Evolutionary conservation across 2,888 invertebrate genomes (phyloP), one percentile per base, ranked within the genome.

Genomic region (Hirtodrosophila trivittata): DNA sequence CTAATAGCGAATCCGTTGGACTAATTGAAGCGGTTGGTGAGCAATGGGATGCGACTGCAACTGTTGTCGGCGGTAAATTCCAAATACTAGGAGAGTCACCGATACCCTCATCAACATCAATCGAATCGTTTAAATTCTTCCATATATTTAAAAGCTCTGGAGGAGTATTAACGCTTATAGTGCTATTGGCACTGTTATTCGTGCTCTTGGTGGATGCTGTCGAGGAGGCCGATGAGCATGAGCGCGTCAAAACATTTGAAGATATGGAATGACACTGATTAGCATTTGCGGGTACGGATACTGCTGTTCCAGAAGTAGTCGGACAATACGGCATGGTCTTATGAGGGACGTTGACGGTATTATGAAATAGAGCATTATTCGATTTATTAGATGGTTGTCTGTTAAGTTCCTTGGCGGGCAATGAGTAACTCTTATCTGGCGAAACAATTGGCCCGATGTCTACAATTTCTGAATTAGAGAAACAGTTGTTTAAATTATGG

Each of bases 11-110:
- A 80, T 94, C 94, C 13, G 93, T 93, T 13, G 94, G 94, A 75
- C 92, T 94, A 37, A 92, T 91, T 0, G 90, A 92, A 86, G 89
- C 91, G 86, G 90, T 91, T 87, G 80, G 92, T 10, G 90, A 90
- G 43, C 87, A 87, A 54, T 86, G 76, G 7, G 83, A 68, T 77
- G 92, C 93, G 3, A 64, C 52, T 5, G 60, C 18, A 2, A 75
- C 69, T 16, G 66, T 93, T 18, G 86, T 71, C 10, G 68, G 92
- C 3, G 75, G 58, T 10, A 77, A 42, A 52, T 77, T 94, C 92
- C 96, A 96, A 91, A 96, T 96, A 83, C 95, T 95, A 60, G 96
- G 96, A 55, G 96, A 96, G 88, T 97, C 96, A 56, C 97, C 96
- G 42, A 96, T 92, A 2, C 96, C 96, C 90, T 97, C 97, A 91